phyloP scores from a whole-genome alignment of 2,113 vertebrate species.

The Prunella himalayana region DNA sequence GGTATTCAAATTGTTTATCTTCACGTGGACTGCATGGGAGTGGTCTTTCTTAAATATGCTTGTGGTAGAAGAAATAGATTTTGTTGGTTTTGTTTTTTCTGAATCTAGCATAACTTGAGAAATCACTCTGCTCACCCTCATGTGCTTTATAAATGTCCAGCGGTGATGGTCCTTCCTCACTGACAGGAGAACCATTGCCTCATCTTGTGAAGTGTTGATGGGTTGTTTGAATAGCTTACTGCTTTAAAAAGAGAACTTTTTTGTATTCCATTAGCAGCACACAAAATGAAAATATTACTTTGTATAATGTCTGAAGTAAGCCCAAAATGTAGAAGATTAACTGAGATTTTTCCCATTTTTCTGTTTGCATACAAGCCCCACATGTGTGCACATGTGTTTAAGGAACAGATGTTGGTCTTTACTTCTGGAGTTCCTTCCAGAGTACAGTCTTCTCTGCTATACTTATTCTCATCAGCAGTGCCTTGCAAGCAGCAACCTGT shows the following conservation, averaged over 20 bases:
- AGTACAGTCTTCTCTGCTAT: neutral
- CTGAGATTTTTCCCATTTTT: neutral
- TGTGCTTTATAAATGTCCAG: neutral
- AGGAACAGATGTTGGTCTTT: neutral
- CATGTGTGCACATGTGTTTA: accelerated
- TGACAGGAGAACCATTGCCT: neutral
- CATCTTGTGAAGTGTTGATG: neutral
- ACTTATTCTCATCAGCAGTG: neutral
- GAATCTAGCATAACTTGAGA: neutral
- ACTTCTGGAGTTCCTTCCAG: neutral
- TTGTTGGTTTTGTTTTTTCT: neutral
- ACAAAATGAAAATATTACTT: neutral
- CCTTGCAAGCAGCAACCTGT: neutral
- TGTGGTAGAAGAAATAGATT: neutral
- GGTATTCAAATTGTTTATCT: neutral
- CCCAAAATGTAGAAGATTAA: neutral
- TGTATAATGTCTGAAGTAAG: neutral
- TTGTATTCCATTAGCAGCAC: neutral
- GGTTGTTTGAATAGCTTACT: neutral
- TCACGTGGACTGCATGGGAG: neutral
- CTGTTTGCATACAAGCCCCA: neutral
- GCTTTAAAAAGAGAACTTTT: neutral
- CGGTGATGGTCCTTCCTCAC: neutral
- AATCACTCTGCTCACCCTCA: accelerated
- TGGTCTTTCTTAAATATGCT: neutral